Base-by-base conservation (phyloP, 2,113 vertebrate genomes). In the Phyllostomus hastatus region DNA sequence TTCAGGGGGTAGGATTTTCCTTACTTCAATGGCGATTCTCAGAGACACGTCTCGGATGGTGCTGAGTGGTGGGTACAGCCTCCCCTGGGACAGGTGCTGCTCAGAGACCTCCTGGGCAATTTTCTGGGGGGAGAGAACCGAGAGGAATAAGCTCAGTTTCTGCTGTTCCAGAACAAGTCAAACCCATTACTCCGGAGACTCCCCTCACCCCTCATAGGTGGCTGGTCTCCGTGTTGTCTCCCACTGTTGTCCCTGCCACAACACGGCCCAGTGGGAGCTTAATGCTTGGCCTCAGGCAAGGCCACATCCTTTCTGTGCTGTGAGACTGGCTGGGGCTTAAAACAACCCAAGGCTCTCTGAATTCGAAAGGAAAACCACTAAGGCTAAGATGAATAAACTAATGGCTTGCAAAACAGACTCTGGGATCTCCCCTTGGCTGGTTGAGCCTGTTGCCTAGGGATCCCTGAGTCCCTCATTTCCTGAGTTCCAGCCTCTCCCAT, bases 11-110 rank as follows among this genome's bases (percentile, higher is more conserved):
- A 52, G 59, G 69, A 38, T 12, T 84, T 19, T 57, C 88, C 99
- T 97, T 97, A 99, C 99, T 98, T 99, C 99, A 79, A 99, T 98
- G 28, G 99, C 99, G 0, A 99, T 99, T 98, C 99, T 99, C 97
- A 99, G 98, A 97, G 99, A 99, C 85, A 99, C 99, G 15, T 99
- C 99, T 98, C 99, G 99, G 92, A 99, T 99, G 98, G 96, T 99
- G 91, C 83, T 98, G 94, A 99, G 99, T 10, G 99, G 99, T 24
- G 99, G 99, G 97, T 99, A 99, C 22, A 99, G 98, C 96, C 99
- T 98, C 83, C 99, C 99, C 97, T 99, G 99, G 0, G 99, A 99
- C 95, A 99, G 98, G 92, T 99, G 80, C 94, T 99, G 98, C 93
- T 99, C 99, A 16, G 99, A 99, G 64, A 99, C 99, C 97, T 99